phyloP scores from a whole-genome alignment of 2,888 invertebrate species.

The Zootermopsis nevadensis region DNA sequence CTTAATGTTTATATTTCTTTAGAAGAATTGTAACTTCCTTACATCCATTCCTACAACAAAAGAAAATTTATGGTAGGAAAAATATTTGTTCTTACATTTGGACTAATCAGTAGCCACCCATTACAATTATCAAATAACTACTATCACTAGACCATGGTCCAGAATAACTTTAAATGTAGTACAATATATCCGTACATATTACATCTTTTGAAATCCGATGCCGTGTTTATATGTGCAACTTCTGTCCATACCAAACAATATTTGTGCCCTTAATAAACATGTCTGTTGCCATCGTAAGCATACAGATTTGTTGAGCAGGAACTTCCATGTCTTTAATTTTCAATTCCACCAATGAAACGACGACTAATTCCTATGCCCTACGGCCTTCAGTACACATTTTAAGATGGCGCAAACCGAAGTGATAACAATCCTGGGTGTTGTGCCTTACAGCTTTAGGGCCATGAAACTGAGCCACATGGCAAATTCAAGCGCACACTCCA shows the following conservation, averaged over 20 bases:
- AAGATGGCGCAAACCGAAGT: background rate
- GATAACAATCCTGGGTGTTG: conserved; percentile 13
- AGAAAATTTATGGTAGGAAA: conserved; percentile 29
- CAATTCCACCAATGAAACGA: background rate
- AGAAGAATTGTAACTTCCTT: background rate
- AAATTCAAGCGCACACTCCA: background rate
- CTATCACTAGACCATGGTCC: background rate
- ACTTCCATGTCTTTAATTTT: conserved; percentile 19
- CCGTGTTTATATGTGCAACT: background rate
- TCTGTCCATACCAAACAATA: background rate
- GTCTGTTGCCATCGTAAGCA: background rate
- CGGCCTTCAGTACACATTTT: background rate
- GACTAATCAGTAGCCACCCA: background rate
- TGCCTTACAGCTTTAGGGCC: conserved; percentile 32
- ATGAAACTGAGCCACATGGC: conserved; percentile 17
- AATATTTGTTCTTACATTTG: conserved; percentile 19
- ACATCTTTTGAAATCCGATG: background rate
- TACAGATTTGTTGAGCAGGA: conserved; percentile 5
- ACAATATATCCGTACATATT: background rate
- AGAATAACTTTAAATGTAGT: conserved; percentile 18
- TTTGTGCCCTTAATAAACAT: background rate
- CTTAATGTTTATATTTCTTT: background rate
- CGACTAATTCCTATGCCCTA: background rate
- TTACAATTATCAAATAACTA: background rate
- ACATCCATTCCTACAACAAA: background rate